phyloP scores from a whole-genome alignment of 2,888 invertebrate genomes.

The Watsonalla binaria region DNA sequence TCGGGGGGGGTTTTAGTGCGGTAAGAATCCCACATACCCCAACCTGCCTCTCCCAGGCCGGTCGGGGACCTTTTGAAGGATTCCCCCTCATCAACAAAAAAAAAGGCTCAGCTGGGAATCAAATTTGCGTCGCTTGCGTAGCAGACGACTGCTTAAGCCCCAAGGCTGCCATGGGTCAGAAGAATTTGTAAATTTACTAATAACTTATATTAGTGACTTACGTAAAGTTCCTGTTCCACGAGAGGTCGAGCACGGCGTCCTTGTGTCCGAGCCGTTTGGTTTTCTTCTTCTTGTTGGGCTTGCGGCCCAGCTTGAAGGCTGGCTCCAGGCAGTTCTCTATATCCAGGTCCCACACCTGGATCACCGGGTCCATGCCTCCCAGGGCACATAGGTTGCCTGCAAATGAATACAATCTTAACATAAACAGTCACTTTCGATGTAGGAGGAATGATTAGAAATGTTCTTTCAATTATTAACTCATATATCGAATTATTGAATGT shows the following conservation, averaged over 20 bases:
- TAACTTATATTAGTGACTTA: conserved; percentile 40
- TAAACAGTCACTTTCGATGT: not conserved
- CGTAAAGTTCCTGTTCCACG: conserved; percentile 91
- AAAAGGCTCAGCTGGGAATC: too few relatives aligned
- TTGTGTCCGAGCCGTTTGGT: conserved; percentile 86
- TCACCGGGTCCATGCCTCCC: conserved; percentile 94
- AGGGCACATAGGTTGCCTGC: conserved; percentile 93
- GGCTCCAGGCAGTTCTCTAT: conserved; percentile 95
- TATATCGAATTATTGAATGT: too few relatives aligned
- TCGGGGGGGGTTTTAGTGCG: too few relatives aligned
- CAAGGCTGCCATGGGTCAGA: too few relatives aligned
- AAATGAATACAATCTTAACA: not conserved
- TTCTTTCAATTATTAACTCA: too few relatives aligned
- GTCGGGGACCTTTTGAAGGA: too few relatives aligned
- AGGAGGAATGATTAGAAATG: too few relatives aligned
- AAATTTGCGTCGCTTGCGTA: too few relatives aligned
- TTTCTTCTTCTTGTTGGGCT: conserved; percentile 85
- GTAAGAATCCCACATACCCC: too few relatives aligned
- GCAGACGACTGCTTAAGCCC: too few relatives aligned
- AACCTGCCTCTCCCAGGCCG: too few relatives aligned
- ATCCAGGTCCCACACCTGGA: conserved; percentile 98
- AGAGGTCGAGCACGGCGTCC: conserved; percentile 93
- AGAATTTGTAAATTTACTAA: not conserved
- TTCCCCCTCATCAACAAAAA: too few relatives aligned
- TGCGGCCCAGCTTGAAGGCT: conserved; percentile 87